A percentile compares a stretch with the other conserved stretches of the same genome.
phyloP scores from a whole-genome alignment of 2,888 invertebrate genomes.

The Thera obeliscata region DNA sequence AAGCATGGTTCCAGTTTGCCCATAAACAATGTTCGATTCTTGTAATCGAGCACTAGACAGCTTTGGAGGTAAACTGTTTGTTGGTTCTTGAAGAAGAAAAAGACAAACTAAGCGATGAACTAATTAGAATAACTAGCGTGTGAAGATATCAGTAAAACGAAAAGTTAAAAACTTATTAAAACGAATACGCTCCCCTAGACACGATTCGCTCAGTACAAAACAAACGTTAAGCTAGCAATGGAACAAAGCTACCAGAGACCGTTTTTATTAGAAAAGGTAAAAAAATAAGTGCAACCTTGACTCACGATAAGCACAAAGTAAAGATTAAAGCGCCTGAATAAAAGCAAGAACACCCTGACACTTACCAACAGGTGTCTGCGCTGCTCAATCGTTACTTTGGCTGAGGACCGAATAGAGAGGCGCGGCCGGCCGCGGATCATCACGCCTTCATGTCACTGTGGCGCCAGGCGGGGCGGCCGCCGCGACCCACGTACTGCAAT shows the following conservation, averaged over 20 bases:
- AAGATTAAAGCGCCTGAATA: constrained; percentile 81
- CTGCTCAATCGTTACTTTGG: constrained; percentile 83
- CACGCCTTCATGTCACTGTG: constrained; percentile 78
- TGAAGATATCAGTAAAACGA: constrained; percentile 38
- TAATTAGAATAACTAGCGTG: constrained; percentile 40
- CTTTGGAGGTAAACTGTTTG: constrained; percentile 87
- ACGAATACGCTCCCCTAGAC: constrained; percentile 34
- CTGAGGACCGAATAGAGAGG: constrained; percentile 69
- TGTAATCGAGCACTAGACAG: constrained; percentile 84
- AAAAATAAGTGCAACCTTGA: constrained; percentile 60
- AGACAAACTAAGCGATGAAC: constrained; percentile 47
- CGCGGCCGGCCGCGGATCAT: constrained; percentile 82
- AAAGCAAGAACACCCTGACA: constrained; percentile 83
- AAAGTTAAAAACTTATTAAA: constrained; percentile 19
- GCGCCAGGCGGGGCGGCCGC: constrained; percentile 62
- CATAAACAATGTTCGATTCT: constrained; percentile 68
- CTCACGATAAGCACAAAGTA: constrained; percentile 81
- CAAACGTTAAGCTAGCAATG: constrained; percentile 45
- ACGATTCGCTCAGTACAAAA: constrained; percentile 43
- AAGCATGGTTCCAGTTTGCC: constrained; percentile 79
- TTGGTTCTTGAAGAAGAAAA: constrained; percentile 85
- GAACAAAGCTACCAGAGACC: constrained; percentile 56
- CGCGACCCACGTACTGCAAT: constrained; percentile 76
- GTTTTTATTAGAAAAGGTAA: constrained; percentile 41
- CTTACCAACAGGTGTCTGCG: constrained; percentile 83